Evolutionary conservation across 2,797 vertebrate species (phyloP).

Genomic region (Balearica regulorum): DNA sequence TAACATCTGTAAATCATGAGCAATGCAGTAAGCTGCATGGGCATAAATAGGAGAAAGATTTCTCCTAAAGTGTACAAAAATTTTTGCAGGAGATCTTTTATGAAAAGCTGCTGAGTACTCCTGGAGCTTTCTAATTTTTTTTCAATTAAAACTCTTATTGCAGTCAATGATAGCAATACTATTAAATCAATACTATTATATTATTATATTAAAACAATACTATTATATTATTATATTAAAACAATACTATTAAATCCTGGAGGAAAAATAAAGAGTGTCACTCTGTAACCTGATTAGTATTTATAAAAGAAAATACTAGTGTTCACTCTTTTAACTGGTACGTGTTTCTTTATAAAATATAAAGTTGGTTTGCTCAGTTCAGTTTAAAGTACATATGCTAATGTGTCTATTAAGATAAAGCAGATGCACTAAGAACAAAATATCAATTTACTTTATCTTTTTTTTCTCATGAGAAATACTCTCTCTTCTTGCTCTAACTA

Average conservation of each 20-base stretch:
- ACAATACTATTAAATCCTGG: neutral
- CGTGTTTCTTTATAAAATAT: neutral
- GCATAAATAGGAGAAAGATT: neutral
- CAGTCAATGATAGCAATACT: neutral
- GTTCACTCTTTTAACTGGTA: neutral
- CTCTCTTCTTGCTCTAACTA: neutral
- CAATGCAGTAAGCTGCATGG: neutral
- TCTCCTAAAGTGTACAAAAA: neutral
- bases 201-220: no score
- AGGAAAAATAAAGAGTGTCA: neutral
- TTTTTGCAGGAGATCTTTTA: neutral
- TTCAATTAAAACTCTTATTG: neutral
- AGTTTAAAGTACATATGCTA: neutral
- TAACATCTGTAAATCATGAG: neutral
- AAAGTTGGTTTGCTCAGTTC: neutral
- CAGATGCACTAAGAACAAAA: neutral
- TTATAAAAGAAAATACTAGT: neutral
- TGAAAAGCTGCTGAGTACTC: neutral
- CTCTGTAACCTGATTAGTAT: neutral
- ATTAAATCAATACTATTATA: no score
- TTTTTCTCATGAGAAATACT: neutral
- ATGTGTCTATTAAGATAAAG: neutral
- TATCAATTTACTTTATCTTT: neutral
- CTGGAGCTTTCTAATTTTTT: neutral
- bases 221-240: no score